Evolutionary conservation across 1,140 invertebrate species (phyloP).

Genomic region (Euura saliciscinereae): DNA sequence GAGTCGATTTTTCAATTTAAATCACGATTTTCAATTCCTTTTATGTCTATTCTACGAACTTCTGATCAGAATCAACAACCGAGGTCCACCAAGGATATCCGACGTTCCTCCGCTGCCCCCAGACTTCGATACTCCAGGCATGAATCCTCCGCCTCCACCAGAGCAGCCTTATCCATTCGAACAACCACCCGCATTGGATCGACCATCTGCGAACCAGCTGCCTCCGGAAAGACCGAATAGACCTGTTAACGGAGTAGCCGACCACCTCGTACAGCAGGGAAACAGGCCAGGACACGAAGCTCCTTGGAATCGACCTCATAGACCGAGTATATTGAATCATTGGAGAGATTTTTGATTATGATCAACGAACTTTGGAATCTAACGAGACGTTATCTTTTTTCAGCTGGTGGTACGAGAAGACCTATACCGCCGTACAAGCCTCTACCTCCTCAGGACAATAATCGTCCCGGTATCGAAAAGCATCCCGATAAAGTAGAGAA

Average conservation of each 20-base stretch:
- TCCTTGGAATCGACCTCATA: slow-evolving; percentile 59
- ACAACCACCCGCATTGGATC: slow-evolving; percentile 59
- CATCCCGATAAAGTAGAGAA: slow-evolving; percentile 14
- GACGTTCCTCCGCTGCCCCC: slow-evolving; percentile 69
- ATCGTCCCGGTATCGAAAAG: slow-evolving; percentile 11
- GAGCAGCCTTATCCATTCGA: slow-evolving; percentile 53
- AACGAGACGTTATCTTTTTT: neutral
- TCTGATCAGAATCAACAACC: slow-evolving; percentile 88
- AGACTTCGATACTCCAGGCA: slow-evolving; percentile 71
- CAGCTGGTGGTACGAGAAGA: slow-evolving; percentile 45
- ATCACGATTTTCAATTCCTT: too few relatives aligned
- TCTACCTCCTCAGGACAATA: slow-evolving; percentile 40
- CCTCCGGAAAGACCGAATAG: slow-evolving; percentile 55
- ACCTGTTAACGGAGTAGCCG: slow-evolving; percentile 72
- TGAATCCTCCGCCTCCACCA: slow-evolving; percentile 54
- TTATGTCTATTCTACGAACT: too few relatives aligned
- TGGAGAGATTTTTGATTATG: neutral
- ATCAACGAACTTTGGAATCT: too few relatives aligned
- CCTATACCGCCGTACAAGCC: slow-evolving; percentile 64
- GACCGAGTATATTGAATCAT: slow-evolving; percentile 33
- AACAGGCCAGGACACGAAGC: slow-evolving; percentile 61
- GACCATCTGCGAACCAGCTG: slow-evolving; percentile 70
- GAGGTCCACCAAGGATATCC: slow-evolving; percentile 82
- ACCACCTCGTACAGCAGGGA: slow-evolving; percentile 70
- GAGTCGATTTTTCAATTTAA: too few relatives aligned